Evolutionary conservation across 2,888 invertebrate species (phyloP), one percentile per base, ranked within the genome.

Genomic region (Idaea aversata): DNA sequence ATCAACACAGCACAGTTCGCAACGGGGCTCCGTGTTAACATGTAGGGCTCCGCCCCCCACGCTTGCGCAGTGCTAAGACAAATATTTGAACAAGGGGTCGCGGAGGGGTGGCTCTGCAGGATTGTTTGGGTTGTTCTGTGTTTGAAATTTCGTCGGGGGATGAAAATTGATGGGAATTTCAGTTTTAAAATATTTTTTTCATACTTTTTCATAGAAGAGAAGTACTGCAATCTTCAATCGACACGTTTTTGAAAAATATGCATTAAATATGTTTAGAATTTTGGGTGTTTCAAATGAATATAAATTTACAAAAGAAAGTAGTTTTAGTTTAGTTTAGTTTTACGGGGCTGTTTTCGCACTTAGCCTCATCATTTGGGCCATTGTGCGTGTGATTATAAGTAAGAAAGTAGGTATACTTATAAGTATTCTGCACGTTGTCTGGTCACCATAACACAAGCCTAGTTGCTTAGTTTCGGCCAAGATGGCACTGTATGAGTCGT

Each of bases 51-150:
- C 67, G 63, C 64, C 64, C 67, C 62, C 47, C 47, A 47, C 47
- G 47, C 47, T 47, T 65, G 62, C 65, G 65, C 63, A 13, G 34
- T 57, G 36, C 63, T 25, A 47, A 7, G 4, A 38, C 63, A 36
- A 63, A 61, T 66, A 61, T 66, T 66, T 61, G 65, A 61, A 59
- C 61, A 61, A 61, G 16, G 65, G 65, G 65, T 61, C 61, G 65
- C 61, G 34, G 34, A 59, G 65, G 62, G 63, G 7, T 7, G 47
- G 25, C 25, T 25, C 47, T 47, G 47, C 10, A 13, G 47, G 47
- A 36, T 47, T 47, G 13, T 47, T 47, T 47, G 47, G 13, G 47
- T 47, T 47, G 47, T 47, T 47, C 47, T 10, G 3, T 13, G 47
- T 47, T 13, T 2, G 13, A 47, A 47, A 10, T 47, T 47, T 10